A percentile compares a stretch with the other conserved stretches of the same genome.
Evolutionary conservation across 2,888 invertebrate genomes (phyloP).

Genomic region (Mythimna loreyi): DNA sequence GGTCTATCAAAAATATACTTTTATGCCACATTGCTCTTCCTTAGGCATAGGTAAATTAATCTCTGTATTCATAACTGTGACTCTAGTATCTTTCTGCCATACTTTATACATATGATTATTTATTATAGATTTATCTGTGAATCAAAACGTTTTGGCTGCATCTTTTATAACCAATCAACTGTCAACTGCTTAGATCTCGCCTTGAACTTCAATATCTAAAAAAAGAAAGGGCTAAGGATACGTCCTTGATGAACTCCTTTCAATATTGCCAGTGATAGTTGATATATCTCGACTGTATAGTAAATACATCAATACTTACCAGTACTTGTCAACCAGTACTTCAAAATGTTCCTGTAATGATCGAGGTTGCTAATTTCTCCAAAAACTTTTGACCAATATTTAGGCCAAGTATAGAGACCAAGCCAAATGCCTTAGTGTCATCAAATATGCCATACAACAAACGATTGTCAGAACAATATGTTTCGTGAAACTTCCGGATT

Average conservation of each 20-base stretch:
- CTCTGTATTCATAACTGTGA: neutral
- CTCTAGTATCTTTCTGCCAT: neutral
- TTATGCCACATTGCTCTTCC: neutral
- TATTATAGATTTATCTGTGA: no score
- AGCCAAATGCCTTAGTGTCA: slow-evolving; percentile 15
- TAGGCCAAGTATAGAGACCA: neutral
- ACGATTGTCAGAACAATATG: neutral
- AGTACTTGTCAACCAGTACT: neutral
- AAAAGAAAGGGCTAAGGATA: neutral
- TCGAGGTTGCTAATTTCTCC: neutral
- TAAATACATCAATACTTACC: neutral
- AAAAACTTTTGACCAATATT: neutral
- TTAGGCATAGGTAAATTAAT: neutral
- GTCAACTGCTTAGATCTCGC: neutral
- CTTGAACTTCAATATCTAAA: neutral
- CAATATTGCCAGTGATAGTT: neutral
- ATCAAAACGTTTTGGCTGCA: neutral
- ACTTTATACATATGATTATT: no score
- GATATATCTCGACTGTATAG: no score
- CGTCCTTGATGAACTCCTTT: slow-evolving; percentile 11
- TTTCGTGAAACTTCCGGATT: neutral
- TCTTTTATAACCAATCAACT: neutral
- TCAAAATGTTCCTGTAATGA: neutral
- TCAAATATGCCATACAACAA: neutral
- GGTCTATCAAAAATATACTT: neutral